Evolutionary conservation across 2,888 invertebrate species (phyloP).

Genomic region (Pedicia rivosa): DNA sequence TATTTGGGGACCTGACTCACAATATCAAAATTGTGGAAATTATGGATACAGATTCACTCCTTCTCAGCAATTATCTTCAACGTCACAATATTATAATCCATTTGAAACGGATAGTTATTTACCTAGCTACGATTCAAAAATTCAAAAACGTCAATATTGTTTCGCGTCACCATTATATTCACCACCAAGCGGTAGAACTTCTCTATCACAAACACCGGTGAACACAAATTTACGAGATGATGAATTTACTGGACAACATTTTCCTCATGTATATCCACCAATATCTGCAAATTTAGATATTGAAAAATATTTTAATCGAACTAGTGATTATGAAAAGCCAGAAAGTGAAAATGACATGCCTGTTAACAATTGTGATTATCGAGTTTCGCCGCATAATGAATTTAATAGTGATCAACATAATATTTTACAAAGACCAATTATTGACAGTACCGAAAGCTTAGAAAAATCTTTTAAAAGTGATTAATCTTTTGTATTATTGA

Average conservation of each 20-base stretch:
- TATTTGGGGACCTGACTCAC: slow-evolving; percentile 14
- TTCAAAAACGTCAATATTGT: slow-evolving; percentile 28
- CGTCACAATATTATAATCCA: slow-evolving; percentile 29
- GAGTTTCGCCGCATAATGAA: no score
- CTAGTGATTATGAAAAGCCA: not conserved
- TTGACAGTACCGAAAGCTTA: no score
- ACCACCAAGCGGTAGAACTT: slow-evolving; percentile 27
- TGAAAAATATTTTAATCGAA: not conserved
- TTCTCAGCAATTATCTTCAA: slow-evolving; percentile 24
- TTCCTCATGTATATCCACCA: slow-evolving; percentile 28
- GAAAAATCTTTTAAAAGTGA: no score
- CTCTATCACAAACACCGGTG: slow-evolving; percentile 26
- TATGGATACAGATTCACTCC: slow-evolving; percentile 32
- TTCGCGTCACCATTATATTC: slow-evolving; percentile 31
- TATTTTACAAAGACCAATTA: no score
- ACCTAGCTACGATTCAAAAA: slow-evolving; percentile 30
- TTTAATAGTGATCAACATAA: no score
- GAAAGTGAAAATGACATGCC: no score
- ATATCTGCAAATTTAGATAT: slow-evolving; percentile 20
- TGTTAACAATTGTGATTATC: no score
- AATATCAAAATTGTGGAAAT: slow-evolving; percentile 26
- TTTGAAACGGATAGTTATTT: slow-evolving; percentile 30
- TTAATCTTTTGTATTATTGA: no score
- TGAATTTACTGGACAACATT: slow-evolving; percentile 23
- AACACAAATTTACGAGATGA: slow-evolving; percentile 28